Evolutionary conservation across 2,888 invertebrate species (phyloP).

Genomic region (Ligdia adustata): DNA sequence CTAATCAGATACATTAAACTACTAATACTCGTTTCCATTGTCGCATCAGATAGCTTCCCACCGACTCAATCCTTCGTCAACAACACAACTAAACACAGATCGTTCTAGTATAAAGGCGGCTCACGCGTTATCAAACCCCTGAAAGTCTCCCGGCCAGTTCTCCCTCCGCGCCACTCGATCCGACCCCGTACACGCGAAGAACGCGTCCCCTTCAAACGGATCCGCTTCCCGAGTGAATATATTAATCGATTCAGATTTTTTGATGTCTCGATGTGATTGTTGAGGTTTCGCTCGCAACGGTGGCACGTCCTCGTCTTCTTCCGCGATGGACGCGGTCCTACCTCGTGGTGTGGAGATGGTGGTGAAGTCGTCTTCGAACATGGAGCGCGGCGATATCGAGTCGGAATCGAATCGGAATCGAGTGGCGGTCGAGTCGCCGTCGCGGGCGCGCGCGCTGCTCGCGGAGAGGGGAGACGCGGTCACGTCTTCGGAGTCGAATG

Average conservation of each 20-base stretch:
- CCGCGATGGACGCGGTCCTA: constrained; percentile 75
- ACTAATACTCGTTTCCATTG: too few relatives aligned
- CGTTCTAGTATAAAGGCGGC: constrained; percentile 9
- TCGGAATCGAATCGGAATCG: constrained; percentile 77
- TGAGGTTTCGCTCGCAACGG: constrained; percentile 64
- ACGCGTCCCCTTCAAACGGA: constrained; percentile 95
- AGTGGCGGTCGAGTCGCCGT: constrained; percentile 61
- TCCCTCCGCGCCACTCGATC: constrained; percentile 73
- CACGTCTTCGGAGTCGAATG: constrained; percentile 68
- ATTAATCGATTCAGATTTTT: constrained; percentile 95
- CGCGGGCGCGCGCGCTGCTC: constrained; percentile 59
- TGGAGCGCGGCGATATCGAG: constrained; percentile 71
- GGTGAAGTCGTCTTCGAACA: constrained; percentile 90
- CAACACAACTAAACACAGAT: neutral
- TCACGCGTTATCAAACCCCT: constrained; percentile 75
- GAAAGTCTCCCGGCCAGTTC: constrained; percentile 80
- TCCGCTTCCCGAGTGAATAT: constrained; percentile 94
- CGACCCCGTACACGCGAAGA: constrained; percentile 87
- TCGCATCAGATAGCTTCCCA: too few relatives aligned
- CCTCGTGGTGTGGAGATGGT: constrained; percentile 63
- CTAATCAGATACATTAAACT: too few relatives aligned
- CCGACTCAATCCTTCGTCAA: neutral
- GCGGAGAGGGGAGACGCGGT: constrained; percentile 66
- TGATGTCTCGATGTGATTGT: constrained; percentile 85
- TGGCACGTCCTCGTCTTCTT: constrained; percentile 75